Evolutionary conservation across 2,888 invertebrate genomes (phyloP), one percentile per base, ranked within the genome.

Genomic region (Geotrupes spiniger): DNA sequence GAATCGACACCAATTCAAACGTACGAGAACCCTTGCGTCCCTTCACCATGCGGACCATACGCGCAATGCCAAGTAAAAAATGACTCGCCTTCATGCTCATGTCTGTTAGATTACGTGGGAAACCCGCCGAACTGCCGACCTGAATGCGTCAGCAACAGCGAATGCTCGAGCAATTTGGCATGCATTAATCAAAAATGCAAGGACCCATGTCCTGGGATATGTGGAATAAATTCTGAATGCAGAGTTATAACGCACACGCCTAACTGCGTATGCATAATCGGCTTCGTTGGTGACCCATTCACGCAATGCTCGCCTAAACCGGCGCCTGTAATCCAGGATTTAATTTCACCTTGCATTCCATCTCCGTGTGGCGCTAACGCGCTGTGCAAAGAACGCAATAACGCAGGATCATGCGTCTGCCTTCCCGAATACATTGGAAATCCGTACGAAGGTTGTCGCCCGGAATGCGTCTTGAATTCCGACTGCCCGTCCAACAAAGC

Each of bases 11-110:
- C 63, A 54, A 69, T 73, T 42, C 76, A 80, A 10, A 10, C 33
- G 3, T 76, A 79, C 2, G 60, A 59, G 52, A 79, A 85, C 66
- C 84, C 85, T 1, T 86, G 85, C 62, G 70, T 78, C 8, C 85
- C 84, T 36, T 83, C 84, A 5, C 89, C 89, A 2, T 91, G 91
- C 66, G 91, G 91, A 12, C 81, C 84, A n/a, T 86, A 87, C 65
- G 83, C 89, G 9, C 80, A 85, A 66, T 72, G 72, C 51, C 63
- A 63, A 46, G 66, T 66, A 51, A 52, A 64, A 4, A 84, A 85
- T 60, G 81, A 82, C 46, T 82, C 82, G 62, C 82, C 87, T 10
- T 84, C 87, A 0, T 89, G 89, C 64, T 82, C 85, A 4, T 89
- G 89, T 63, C 68, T 85, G 27, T 78, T 81, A n/a, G 78, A 80